Percentiles rank a stretch among this genome's conserved stretches.
Conservation (phyloP, 2,797 vertebrate genomes). For the Sebastes matsubarae region DNA sequence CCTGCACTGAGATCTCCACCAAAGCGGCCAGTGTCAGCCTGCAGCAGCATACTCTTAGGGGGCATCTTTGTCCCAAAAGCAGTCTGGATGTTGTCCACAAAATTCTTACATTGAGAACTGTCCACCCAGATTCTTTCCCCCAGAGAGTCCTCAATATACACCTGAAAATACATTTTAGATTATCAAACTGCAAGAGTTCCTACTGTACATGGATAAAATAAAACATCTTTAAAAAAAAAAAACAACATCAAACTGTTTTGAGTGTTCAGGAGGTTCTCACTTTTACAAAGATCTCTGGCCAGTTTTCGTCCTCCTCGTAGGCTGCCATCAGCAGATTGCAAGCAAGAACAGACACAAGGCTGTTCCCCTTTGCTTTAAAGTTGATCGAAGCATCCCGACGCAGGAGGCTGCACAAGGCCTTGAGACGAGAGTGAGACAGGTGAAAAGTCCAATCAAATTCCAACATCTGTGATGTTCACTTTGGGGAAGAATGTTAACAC, state of each 20-base stretch:
- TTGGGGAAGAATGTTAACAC: not conserved
- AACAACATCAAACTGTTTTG: not conserved
- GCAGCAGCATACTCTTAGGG: constrained; percentile 94
- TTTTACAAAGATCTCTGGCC: constrained; percentile 99
- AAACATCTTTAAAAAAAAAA: no score
- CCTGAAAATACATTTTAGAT: constrained; percentile 76
- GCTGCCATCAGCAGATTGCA: constrained; percentile 98
- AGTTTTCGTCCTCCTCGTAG: constrained; percentile 98
- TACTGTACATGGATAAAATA: not conserved
- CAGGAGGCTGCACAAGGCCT: constrained; percentile 96
- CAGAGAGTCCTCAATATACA: constrained; percentile 97
- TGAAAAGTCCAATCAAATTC: not conserved
- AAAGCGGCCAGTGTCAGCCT: constrained; percentile 88
- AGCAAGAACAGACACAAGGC: constrained; percentile 94
- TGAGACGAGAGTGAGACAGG: not conserved
- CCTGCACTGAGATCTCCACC: constrained; percentile 96
- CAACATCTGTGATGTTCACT: not conserved
- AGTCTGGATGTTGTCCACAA: constrained; percentile 98
- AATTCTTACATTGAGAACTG: constrained; percentile 95
- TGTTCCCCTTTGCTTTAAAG: constrained; percentile 98
- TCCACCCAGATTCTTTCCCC: constrained; percentile 99
- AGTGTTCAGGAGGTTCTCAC: constrained; percentile 63
- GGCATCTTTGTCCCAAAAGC: constrained; percentile 97
- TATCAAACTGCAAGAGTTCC: not conserved
- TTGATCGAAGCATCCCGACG: constrained; percentile 95